Base-by-base conservation (phyloP, 2,797 vertebrate genomes). In the Sylvilagus floridanus region DNA sequence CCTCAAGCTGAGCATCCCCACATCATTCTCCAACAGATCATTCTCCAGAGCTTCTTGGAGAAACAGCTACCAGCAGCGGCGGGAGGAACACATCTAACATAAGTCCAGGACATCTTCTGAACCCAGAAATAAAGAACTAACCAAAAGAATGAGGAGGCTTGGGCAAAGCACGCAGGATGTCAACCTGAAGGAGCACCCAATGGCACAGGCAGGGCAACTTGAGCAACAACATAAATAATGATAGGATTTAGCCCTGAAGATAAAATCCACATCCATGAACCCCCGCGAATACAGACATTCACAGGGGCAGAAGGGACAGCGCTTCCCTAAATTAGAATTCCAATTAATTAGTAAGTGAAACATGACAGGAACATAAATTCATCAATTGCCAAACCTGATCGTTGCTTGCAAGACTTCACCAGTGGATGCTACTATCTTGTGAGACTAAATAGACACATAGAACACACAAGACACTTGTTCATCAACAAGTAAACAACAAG, bases 391-490 rank as follows among this genome's bases (percentile, higher is more conserved):
- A 71, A 84, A 47, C 35, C 2, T 16, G 76, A 50, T 0, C 35
- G n/a, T 4, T 62, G 11, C 12, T 57, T 32, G 35, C 28, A 78
- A 75, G n/a, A 52, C 87, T 47, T 75, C 50, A 76, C 24, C 72
- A 77, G 65, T 28, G 32, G 32, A 78, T 52, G 26, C 37, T 50
- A 66, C 71, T 42, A 83, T 26, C 42, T 73, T 66, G 21, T 75
- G 26, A 77, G 21, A 84, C 72, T 52, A 91, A 87, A 32, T 28
- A 62, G 17, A 96, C 65, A 92, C 86, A 73, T 6, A 84, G 50
- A 84, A 26, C 60, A 63, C 21, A n/a, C 30, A 32, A 89, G 28
- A 89, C 17, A 68, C 24, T 37, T 54, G 47, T 10, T 86, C 52
- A 50, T 87, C 69, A 81, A 42, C 65, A 95, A 84, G 30, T 35